These are phyloP conservation scores for Drosophila infuscata DNA, from an alignment of 2,888 invertebrate species.

Conservation along the genomic window DNA sequence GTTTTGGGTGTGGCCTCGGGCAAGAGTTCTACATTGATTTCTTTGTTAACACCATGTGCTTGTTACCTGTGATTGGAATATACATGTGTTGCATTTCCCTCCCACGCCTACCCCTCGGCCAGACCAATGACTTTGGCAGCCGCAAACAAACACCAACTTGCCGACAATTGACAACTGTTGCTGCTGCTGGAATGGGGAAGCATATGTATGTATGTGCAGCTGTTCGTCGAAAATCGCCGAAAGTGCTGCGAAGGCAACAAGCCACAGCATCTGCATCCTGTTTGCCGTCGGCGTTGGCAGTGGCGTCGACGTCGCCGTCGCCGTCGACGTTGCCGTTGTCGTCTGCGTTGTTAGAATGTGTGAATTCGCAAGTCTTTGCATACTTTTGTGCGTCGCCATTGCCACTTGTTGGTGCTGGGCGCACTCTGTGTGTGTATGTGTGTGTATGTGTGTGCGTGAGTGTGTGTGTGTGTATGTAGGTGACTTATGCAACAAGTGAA, in stretches of 20 bases:
- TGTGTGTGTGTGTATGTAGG: conserved; percentile 40
- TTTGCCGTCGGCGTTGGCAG: conserved; percentile 30
- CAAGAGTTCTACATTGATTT: conserved; percentile 19
- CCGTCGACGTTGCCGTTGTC: conserved; percentile 17
- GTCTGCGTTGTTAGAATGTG: conserved; percentile 69
- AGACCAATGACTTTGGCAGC: conserved; percentile 29
- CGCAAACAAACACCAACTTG: conserved; percentile 70
- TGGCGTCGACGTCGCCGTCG: conserved; percentile 33
- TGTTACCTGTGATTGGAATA: conserved; percentile 29
- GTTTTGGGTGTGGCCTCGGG: conserved; percentile 38
- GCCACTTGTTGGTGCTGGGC: conserved; percentile 72
- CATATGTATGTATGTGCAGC: conserved; percentile 14
- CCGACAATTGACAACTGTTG: conserved; percentile 71
- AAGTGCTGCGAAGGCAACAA: conserved; percentile 64
- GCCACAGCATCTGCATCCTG: conserved; percentile 47
- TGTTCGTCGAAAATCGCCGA: conserved; percentile 73
- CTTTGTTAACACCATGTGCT: conserved; percentile 19
- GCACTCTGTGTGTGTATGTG: conserved; percentile 2
- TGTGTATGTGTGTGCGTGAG: conserved; percentile 1
- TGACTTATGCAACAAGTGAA: conserved; percentile 76
- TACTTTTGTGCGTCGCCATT: conserved; percentile 73
- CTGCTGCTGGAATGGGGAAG: conserved; percentile 38
- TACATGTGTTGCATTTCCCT: conserved; percentile 7
- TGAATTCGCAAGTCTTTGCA: conserved; percentile 75
- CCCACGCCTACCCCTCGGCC: neutral